Evolutionary conservation across 2,113 vertebrate species (phyloP), one percentile per base, ranked within the genome.

Genomic region (Glaucidium brasilianum): DNA sequence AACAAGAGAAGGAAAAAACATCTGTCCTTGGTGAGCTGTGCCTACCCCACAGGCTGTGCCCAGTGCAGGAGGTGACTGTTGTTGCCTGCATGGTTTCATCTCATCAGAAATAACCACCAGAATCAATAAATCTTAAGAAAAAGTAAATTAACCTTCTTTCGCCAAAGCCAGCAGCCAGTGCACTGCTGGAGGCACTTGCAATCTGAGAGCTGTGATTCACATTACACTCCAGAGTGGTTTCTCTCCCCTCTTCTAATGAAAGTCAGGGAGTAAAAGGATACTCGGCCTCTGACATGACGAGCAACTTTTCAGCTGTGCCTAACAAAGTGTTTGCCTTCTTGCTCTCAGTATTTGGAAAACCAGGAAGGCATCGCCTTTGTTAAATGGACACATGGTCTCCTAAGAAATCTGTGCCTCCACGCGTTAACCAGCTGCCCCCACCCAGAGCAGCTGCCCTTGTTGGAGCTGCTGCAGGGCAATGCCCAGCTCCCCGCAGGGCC

Each of bases 401-500:
- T 67, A 50, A 29, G 0, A 2, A 78, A 59, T 19, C n/a, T 71
- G 50, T 81, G 64, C 77, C 37, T 64, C 77, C 8, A 1, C n/a
- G 52, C 32, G 3, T 30, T n/a, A 67, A 62, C 9, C 12, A 21
- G 30, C 21, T 43, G 29, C 34, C 77, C 34, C 50, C 50, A 34
- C 23, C 58, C 78, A 49, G 76, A 12, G 4, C 58, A 63, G 49
- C 58, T 81, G n/a, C 62, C 19, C 52, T 45, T 2, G 20, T 2
- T 2, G 49, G 49, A 73, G 35, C 29, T 1, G 1, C 53, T 3
- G 1, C 49, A 34, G 37, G 4, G 3, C 0, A 0, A 25, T 41
- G 37, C n/a, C 39, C 4, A 2, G 50, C 20, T 58, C n/a, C 25
- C 37, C 6, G 12, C 7, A 19, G 59, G 47, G 26, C 4, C 3